Conservation (phyloP, 2,888 invertebrate species). For the Ptilodon capucinus region DNA sequence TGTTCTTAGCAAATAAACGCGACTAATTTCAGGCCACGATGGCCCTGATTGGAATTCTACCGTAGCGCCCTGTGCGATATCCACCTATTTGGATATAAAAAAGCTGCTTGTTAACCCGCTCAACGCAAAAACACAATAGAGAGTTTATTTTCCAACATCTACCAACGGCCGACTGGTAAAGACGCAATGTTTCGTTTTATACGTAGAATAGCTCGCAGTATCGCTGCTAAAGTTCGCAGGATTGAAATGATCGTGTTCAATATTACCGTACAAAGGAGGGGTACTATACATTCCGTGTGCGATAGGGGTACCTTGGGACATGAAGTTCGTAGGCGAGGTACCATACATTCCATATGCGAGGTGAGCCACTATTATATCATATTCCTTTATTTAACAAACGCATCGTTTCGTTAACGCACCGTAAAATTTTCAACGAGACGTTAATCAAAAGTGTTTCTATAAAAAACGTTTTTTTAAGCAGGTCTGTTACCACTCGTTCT, state of each 20-base stretch:
- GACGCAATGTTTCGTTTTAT: constrained; percentile 54
- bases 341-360: constrained; percentile 68
- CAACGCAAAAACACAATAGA: background rate
- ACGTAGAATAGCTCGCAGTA: constrained; percentile 48
- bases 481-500: no score
- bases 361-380: constrained; percentile 43
- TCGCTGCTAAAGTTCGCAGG: constrained; percentile 56
- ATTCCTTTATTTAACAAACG: no score
- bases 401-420: no score
- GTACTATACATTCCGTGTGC: constrained; percentile 60
- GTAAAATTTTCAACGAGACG: no score
- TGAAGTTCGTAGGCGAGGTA: constrained; percentile 48
- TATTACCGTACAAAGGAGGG: constrained; percentile 50
- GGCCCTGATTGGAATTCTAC: constrained; percentile 53
- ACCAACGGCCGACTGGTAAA: background rate
- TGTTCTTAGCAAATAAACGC: constrained; percentile 21
- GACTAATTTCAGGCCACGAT: constrained; percentile 28
- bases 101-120: background rate
- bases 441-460: no score
- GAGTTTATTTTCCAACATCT: background rate
- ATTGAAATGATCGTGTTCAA: constrained; percentile 59
- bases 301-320: constrained; percentile 36
- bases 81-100: background rate
- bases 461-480: no score
- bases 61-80: constrained; percentile 22